Evolutionary conservation across 2,113 vertebrate genomes (phyloP).

Genomic region (Nettapus auritus): DNA sequence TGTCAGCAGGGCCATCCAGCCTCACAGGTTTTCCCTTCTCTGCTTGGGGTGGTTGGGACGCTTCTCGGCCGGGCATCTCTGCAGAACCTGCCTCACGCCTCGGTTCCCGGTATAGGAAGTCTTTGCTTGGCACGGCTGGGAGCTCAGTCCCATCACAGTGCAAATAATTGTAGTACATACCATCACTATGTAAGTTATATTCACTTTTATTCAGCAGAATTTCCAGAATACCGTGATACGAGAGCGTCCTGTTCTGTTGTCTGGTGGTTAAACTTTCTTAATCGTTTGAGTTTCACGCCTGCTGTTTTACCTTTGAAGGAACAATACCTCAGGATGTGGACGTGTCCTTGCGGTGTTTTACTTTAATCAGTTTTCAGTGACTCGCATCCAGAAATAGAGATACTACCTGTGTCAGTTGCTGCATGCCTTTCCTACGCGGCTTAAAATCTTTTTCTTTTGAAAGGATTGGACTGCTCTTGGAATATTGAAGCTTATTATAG

Average conservation of each 20-base stretch:
- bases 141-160: not conserved
- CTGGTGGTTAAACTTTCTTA: not conserved
- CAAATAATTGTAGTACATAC: not conserved
- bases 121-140: not conserved
- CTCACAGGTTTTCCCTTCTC: fast-evolving
- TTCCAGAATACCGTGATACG: not conserved
- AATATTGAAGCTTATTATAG: not conserved
- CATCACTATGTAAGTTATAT: not conserved
- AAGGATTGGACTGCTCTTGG: not conserved
- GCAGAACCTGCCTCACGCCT: not conserved
- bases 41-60: not conserved
- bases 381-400: not conserved
- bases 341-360: not conserved
- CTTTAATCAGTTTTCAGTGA: not conserved
- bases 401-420: not conserved
- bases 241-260: not conserved
- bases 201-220: not conserved
- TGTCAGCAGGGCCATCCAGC: not conserved
- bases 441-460: not conserved
- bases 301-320: not conserved
- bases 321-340: not conserved
- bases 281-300: not conserved
- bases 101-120: not conserved
- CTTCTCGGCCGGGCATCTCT: too few species aligned
- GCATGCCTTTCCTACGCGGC: not conserved